Conservation (phyloP, 2,797 vertebrate genomes). For the Sebastes cheni region DNA sequence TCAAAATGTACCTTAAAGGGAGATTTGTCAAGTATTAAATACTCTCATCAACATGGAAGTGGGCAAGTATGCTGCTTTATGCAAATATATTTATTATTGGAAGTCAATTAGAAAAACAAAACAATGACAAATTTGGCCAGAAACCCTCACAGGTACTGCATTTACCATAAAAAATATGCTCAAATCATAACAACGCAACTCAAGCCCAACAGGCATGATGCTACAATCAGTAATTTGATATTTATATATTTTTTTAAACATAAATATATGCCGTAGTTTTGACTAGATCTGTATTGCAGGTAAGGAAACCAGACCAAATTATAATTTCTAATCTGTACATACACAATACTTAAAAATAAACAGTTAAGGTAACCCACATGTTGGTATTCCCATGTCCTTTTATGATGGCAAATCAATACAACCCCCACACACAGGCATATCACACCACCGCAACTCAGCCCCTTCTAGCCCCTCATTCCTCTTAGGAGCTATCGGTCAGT, state of each 20-base stretch:
- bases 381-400: constrained; percentile 13
- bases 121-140: no score
- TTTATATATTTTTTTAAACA: no score
- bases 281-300: not conserved
- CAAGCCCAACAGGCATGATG: not conserved
- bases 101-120: not conserved
- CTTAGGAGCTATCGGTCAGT: constrained; percentile 32
- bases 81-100: not conserved
- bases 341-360: not conserved
- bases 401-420: constrained; percentile 50
- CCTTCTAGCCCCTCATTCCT: constrained; percentile 3
- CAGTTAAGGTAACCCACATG: not conserved
- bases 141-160: no score
- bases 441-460: constrained; percentile 15
- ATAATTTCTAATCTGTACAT: no score
- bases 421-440: constrained; percentile 5
- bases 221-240: not conserved
- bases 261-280: not conserved
- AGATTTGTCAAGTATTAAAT: no score
- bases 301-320: not conserved
- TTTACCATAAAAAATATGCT: no score
- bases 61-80: not conserved
- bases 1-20: no score
- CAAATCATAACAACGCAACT: no score
- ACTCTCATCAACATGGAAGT: no score